Evolutionary conservation across 1,140 invertebrate genomes (phyloP).

Genomic region (Tenebrio molitor): DNA sequence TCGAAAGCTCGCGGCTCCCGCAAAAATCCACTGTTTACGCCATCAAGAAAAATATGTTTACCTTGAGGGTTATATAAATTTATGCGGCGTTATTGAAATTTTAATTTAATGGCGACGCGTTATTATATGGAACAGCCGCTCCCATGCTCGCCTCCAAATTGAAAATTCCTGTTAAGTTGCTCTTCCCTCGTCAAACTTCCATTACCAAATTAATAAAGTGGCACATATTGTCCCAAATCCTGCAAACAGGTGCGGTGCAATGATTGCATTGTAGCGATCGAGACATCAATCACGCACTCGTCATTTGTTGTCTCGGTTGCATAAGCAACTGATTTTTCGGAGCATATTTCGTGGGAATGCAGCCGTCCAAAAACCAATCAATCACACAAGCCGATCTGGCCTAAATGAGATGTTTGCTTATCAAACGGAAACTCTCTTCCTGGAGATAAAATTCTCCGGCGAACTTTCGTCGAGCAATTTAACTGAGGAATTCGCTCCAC

Average conservation of each 20-base stretch:
- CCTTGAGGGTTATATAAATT: slow-evolving; percentile 36
- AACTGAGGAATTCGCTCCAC: slow-evolving; percentile 62
- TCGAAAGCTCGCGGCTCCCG: background rate
- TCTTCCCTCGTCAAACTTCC: slow-evolving; percentile 41
- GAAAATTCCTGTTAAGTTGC: slow-evolving; percentile 53
- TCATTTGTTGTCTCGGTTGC: too few species aligned
- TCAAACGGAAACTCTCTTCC: slow-evolving; percentile 63
- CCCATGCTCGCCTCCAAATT: slow-evolving; percentile 49
- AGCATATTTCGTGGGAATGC: slow-evolving; percentile 28
- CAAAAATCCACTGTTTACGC: too few species aligned
- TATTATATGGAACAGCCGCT: slow-evolving; percentile 49
- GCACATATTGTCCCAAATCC: too few species aligned
- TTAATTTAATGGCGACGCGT: slow-evolving; percentile 39
- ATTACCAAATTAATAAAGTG: slow-evolving; percentile 46
- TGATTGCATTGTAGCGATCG: too few species aligned
- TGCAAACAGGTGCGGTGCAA: too few species aligned
- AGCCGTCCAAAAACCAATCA: slow-evolving; percentile 62
- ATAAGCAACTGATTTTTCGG: too few species aligned
- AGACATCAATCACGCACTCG: too few species aligned
- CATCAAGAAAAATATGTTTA: slow-evolving; percentile 38
- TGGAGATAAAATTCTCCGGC: slow-evolving; percentile 58
- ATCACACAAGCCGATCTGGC: slow-evolving; percentile 60
- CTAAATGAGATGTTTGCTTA: slow-evolving; percentile 65
- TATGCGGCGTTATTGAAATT: slow-evolving; percentile 43
- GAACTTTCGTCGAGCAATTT: slow-evolving; percentile 63